A percentile compares a stretch with the other conserved stretches of the same genome.
phyloP scores from a whole-genome alignment of 2,888 invertebrate genomes.

The Epirrhoe tristata region DNA sequence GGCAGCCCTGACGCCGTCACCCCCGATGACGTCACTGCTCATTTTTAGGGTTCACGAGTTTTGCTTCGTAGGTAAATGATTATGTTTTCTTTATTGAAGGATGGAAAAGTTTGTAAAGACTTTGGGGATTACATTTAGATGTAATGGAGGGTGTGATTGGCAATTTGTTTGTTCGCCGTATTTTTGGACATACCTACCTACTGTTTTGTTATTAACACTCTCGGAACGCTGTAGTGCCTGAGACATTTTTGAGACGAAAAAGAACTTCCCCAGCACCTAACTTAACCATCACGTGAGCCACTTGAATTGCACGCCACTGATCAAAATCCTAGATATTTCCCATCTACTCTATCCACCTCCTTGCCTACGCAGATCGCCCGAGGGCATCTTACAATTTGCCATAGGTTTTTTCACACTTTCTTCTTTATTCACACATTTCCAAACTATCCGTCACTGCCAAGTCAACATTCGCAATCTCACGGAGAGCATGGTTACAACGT shows the following conservation, averaged over 20 bases:
- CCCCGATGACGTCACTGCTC: conserved; percentile 37
- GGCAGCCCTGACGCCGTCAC: conserved; percentile 27
- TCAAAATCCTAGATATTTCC: too few species aligned
- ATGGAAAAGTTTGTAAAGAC: conserved; percentile 16
- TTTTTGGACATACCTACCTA: conserved; percentile 1
- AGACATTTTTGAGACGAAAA: too few species aligned
- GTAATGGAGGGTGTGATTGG: conserved; percentile 4
- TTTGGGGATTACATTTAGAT: conserved; percentile 6
- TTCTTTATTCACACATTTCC: background rate
- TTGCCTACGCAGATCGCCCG: too few species aligned
- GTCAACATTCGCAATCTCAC: conserved; percentile 1
- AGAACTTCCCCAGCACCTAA: too few species aligned
- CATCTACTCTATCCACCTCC: too few species aligned
- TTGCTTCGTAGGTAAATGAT: conserved; percentile 11
- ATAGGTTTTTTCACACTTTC: too few species aligned
- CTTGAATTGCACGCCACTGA: too few species aligned
- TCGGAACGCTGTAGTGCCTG: too few species aligned
- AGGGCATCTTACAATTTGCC: too few species aligned
- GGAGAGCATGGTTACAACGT: background rate
- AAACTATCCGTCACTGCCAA: background rate
- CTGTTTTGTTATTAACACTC: background rate
- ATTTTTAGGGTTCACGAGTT: conserved; percentile 23
- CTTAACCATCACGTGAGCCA: too few species aligned
- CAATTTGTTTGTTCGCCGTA: conserved; percentile 4
- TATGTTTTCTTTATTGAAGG: conserved; percentile 19